Conservation (phyloP, 1,140 invertebrate species). For the Chionoecetes opilio region DNA sequence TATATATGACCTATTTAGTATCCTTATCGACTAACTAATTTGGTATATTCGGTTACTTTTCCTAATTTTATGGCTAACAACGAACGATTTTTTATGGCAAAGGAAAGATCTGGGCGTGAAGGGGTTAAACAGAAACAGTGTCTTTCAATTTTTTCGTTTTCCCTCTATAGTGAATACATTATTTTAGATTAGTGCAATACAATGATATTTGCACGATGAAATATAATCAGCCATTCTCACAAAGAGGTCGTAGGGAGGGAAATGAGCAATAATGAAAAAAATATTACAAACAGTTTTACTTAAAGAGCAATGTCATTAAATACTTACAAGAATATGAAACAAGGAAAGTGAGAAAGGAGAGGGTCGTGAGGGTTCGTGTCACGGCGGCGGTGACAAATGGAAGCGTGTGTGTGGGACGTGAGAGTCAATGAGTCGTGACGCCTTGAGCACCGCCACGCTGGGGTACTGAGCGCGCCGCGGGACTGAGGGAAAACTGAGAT, state of each 20-base stretch:
- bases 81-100: too few relatives aligned
- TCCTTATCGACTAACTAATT: too few relatives aligned
- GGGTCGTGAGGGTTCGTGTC: constrained; percentile 3
- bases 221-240: background rate
- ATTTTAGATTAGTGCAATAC: background rate
- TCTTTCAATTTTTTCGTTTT: too few relatives aligned
- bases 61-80: too few relatives aligned
- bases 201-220: background rate
- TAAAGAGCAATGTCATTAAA: background rate
- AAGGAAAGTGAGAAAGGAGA: constrained; percentile 3
- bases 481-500: too few relatives aligned
- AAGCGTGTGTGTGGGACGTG: background rate
- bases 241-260: background rate
- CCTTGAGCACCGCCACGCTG: background rate
- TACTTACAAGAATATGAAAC: background rate
- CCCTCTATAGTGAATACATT: too few relatives aligned
- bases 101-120: too few relatives aligned
- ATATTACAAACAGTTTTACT: background rate
- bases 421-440: background rate
- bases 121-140: too few relatives aligned
- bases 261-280: background rate
- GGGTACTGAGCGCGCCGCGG: background rate
- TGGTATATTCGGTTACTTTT: too few relatives aligned
- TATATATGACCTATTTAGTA: too few relatives aligned
- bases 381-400: background rate